Conservation (phyloP, 1,140 invertebrate genomes). For the Octopus sinensis region DNA sequence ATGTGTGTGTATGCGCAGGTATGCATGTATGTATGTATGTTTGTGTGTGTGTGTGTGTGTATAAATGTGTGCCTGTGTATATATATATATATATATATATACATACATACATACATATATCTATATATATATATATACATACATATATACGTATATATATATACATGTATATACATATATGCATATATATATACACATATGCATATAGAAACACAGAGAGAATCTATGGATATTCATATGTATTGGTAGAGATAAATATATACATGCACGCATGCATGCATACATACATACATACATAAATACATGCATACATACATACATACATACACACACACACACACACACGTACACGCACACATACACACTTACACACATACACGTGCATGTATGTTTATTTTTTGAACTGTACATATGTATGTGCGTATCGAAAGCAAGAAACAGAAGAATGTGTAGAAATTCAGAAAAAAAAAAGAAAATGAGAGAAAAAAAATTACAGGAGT, state of each 20-base stretch:
- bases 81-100: neutral
- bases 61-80: neutral
- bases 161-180: neutral
- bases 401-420: neutral
- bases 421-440: neutral
- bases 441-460: no score
- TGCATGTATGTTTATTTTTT: neutral
- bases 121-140: neutral
- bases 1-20: neutral
- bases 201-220: neutral
- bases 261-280: neutral
- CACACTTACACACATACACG: neutral
- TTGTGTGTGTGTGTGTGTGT: neutral
- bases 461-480: no score
- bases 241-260: neutral
- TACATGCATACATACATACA: neutral
- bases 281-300: neutral
- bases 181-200: neutral
- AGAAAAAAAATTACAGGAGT: no score
- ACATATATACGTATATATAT: neutral
- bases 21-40: neutral
- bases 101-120: neutral
- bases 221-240: neutral
- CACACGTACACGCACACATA: neutral
- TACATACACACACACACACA: neutral